Percentiles rank a stretch among this genome's conserved stretches.
Evolutionary conservation across 37 sponge, comb jelly and placozoan species (phyloP).

Genomic region (Tethya wilhelma): DNA sequence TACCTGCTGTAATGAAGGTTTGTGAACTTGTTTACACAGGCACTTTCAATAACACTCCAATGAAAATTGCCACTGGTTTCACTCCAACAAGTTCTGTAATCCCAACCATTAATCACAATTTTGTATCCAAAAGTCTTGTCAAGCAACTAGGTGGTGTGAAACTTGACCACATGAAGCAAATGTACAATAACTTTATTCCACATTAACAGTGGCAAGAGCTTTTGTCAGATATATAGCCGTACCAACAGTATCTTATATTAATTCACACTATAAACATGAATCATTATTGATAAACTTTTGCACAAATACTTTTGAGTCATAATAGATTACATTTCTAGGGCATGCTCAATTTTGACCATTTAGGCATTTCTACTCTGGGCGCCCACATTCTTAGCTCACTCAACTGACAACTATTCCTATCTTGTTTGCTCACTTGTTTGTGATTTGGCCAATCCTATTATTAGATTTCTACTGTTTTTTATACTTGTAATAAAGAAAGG

Average conservation of each 20-base stretch:
- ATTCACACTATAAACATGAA: neutral
- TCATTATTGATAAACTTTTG: neutral
- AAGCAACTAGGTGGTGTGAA: neutral
- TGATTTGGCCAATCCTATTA: too few relatives aligned
- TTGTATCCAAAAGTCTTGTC: neutral
- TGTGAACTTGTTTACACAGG: constrained; percentile 2
- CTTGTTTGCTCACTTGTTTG: too few relatives aligned
- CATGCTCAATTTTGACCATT: neutral
- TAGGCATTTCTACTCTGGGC: neutral
- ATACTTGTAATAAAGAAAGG: too few relatives aligned
- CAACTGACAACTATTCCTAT: too few relatives aligned
- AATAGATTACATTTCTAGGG: neutral
- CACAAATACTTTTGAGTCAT: neutral
- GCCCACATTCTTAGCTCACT: too few relatives aligned
- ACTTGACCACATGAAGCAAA: neutral
- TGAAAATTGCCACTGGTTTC: neutral
- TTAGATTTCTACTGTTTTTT: too few relatives aligned
- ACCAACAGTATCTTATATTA: neutral
- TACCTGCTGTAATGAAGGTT: constrained; percentile 14
- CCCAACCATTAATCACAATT: neutral
- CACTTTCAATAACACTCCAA: neutral
- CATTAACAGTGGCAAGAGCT: neutral
- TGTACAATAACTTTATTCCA: neutral
- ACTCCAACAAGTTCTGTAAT: neutral
- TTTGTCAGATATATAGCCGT: neutral